Conservation (phyloP, 30 jellyfish, hydroid and myxozoan genomes). For the Aurelia sp. region DNA sequence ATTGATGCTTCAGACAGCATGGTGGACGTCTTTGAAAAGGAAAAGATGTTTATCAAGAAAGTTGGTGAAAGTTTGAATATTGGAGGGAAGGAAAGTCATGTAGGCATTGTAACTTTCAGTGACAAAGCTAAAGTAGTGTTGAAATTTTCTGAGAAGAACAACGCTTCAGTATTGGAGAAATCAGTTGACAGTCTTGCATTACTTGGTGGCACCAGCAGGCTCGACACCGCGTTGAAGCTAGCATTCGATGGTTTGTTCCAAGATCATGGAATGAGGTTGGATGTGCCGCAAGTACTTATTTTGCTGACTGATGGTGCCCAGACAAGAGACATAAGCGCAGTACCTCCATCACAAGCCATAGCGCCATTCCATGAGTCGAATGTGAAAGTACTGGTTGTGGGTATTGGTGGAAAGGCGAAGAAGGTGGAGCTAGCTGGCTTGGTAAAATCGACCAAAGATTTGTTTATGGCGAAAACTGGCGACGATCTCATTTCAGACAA, state of each 20-base stretch:
- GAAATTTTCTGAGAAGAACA: conserved; percentile 47
- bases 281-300: conserved; percentile 61
- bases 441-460: conserved; percentile 40
- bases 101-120: conserved; percentile 66
- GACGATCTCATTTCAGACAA: conserved; percentile 9
- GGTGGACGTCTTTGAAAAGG: conserved; percentile 33
- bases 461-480: conserved; percentile 37
- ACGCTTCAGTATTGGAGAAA: conserved; percentile 15
- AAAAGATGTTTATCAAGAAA: conserved; percentile 51
- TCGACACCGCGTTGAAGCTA: conserved; percentile 62
- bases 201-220: conserved; percentile 54
- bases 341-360: conserved; percentile 37
- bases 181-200: conserved; percentile 65
- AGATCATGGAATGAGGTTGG: conserved; percentile 66
- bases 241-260: conserved; percentile 45
- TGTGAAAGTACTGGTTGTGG: conserved; percentile 56
- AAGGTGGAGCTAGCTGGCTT: conserved; percentile 27
- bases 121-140: conserved; percentile 40
- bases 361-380: conserved; percentile 60
- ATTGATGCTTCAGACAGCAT: conserved; percentile 75
- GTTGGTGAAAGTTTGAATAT: conserved; percentile 37
- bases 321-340: conserved; percentile 41
- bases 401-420: conserved; percentile 50
- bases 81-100: conserved; percentile 42
- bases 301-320: conserved; percentile 67